Conservation (phyloP, 2,888 invertebrate genomes). For the Calliscelio sp. region DNA sequence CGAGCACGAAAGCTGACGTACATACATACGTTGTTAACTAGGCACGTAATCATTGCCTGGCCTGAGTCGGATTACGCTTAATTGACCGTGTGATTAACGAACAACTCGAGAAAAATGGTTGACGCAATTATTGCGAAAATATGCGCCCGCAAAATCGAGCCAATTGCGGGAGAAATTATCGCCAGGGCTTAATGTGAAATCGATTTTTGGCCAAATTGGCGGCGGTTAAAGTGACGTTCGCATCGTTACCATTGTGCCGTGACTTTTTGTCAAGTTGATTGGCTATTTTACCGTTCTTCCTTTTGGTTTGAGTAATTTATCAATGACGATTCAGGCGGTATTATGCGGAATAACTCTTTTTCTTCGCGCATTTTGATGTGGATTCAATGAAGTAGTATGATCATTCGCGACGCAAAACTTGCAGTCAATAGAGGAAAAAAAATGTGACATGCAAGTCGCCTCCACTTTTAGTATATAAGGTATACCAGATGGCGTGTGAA, state of each 20-base stretch:
- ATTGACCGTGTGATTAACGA: conserved; percentile 40
- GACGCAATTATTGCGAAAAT: conserved; percentile 9
- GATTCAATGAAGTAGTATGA: conserved; percentile 50
- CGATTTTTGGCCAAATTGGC: conserved; percentile 42
- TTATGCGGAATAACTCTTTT: conserved; percentile 39
- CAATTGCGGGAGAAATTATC: neutral
- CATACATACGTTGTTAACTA: no score
- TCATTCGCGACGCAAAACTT: conserved; percentile 43
- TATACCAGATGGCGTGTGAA: conserved; percentile 45
- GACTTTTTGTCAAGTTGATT: neutral
- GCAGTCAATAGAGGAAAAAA: conserved; percentile 51
- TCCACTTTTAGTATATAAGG: conserved; percentile 32
- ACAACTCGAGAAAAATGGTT: conserved; percentile 17
- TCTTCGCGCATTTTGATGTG: conserved; percentile 38
- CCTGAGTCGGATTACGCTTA: conserved; percentile 32
- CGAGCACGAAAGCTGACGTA: conserved; percentile 56
- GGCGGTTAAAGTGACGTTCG: neutral
- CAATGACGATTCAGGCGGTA: conserved; percentile 11
- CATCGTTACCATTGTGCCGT: neutral
- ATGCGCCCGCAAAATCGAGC: neutral
- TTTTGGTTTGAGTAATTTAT: conserved; percentile 32
- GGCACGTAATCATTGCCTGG: conserved; percentile 47
- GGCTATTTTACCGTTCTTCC: conserved; percentile 7
- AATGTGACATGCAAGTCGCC: neutral
- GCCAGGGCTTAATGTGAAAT: conserved; percentile 7